Base-by-base conservation (phyloP, 2,113 vertebrate species). In the Hypanus sabinus region DNA sequence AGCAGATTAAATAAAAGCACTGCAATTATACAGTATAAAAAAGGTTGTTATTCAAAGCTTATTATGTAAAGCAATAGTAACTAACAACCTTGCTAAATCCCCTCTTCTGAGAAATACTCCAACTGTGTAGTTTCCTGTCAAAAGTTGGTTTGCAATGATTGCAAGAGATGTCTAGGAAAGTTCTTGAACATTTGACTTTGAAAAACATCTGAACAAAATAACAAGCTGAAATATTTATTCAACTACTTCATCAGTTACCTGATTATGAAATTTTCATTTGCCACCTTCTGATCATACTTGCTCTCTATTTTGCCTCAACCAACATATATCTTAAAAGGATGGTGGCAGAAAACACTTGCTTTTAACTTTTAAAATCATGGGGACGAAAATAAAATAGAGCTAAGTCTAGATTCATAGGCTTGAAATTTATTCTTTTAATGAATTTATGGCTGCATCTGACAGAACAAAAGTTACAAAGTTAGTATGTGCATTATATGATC, bases 121-220 rank as follows among this genome's bases (percentile, higher is more conserved):
- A 99, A 11, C n/a, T 22, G 94, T 99, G 60, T 96, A 96, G 96
- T 99, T 98, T 57, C 96, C 97, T 0, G 98, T 98, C 94, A 99
- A 94, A 0, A 97, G 96, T 94, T 96, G 6, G 94, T 87, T 12
- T 97, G 96, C 93, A 99, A 94, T 0, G 96, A 95, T 0, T 95
- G 22, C 79, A 98, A 94, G 11, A 98, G 94, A 2, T 97, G 96
- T 77, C 90, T 93, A 71, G 98, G 98, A 94, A 99, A 97, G 93
- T 95, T 96, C 79, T 80, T 94, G 95, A 99, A 99, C 95, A 99
- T 95, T 95, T 95, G 97, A 95, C 97, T 97, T 11, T 55, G 12
- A 16, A 94, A 95, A 70, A 94, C 88, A 94, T 94, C 98, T 99
- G 94, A 5, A 95, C 94, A 95, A 38, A 73, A 90, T 60, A 87